phyloP scores from a whole-genome alignment of 2,113 vertebrate genomes.

The Caranx ignobilis region DNA sequence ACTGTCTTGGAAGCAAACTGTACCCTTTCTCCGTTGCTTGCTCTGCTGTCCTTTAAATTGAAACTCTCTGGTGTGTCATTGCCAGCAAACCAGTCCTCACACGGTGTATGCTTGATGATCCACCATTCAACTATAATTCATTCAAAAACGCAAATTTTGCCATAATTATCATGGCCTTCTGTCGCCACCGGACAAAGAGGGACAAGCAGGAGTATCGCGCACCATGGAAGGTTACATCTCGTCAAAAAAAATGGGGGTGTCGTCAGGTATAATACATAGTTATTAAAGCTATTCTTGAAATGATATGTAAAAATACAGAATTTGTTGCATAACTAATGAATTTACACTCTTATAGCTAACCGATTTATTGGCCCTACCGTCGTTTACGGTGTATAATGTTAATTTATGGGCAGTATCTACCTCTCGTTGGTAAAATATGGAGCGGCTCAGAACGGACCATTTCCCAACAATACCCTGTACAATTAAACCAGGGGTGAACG shows the following conservation, averaged over 20 bases:
- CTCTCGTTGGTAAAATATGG: conserved; percentile 44
- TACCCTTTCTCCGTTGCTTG: conserved; percentile 83
- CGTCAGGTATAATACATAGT: background rate
- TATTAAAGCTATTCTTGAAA: background rate
- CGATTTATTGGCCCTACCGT: accelerated
- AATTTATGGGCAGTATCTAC: background rate
- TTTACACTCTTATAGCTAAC: accelerated
- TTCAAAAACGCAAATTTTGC: conserved; percentile 84
- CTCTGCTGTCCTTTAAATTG: conserved; percentile 80
- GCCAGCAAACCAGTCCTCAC: conserved; percentile 79
- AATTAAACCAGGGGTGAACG: conserved; percentile 37
- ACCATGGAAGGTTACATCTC: conserved; percentile 69
- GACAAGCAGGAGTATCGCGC: conserved; percentile 78
- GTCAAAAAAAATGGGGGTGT: conserved; percentile 67
- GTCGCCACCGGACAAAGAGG: conserved; percentile 87
- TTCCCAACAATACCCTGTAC: conserved; percentile 38
- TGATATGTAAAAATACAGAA: accelerated
- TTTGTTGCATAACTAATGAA: accelerated
- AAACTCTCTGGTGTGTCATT: conserved; percentile 80
- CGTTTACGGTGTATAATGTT: background rate
- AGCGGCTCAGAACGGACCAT: conserved; percentile 61
- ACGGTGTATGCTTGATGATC: conserved; percentile 79
- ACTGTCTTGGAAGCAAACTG: conserved; percentile 80
- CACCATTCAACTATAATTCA: conserved; percentile 84
- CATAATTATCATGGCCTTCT: conserved; percentile 85